Evolutionary conservation across 2,888 invertebrate genomes (phyloP).

Genomic region (Nomada goodeniana): DNA sequence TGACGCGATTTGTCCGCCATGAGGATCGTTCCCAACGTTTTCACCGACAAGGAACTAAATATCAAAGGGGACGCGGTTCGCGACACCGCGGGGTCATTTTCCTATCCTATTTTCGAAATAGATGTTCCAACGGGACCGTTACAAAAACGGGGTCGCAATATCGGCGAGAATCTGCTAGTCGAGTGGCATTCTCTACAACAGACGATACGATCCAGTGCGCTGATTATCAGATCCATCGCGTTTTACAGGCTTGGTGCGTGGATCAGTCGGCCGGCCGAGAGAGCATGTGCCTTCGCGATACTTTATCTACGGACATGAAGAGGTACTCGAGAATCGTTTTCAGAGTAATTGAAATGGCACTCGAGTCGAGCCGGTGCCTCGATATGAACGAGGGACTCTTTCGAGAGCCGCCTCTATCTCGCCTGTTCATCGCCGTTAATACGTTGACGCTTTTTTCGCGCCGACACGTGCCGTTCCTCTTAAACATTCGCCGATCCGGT

Average conservation of each 20-base stretch:
- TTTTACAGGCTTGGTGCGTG: constrained; percentile 59
- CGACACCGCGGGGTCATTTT: constrained; percentile 6
- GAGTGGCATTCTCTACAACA: constrained; percentile 30
- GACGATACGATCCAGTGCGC: constrained; percentile 52
- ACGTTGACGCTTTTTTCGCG: constrained; percentile 49
- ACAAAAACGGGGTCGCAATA: constrained; percentile 32
- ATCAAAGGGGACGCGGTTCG: background rate
- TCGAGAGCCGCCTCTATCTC: constrained; percentile 41
- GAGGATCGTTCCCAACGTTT: background rate
- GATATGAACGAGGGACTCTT: constrained; percentile 58
- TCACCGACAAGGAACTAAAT: background rate
- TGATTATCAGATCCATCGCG: constrained; percentile 63
- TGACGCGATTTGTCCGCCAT: background rate
- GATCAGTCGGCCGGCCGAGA: constrained; percentile 38
- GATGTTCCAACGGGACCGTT: constrained; percentile 2
- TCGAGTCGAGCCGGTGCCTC: constrained; percentile 60
- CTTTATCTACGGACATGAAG: constrained; percentile 78
- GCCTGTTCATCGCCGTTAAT: constrained; percentile 51
- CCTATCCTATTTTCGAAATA: constrained; percentile 32
- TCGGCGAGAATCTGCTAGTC: constrained; percentile 42
- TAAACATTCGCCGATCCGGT: background rate
- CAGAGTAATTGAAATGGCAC: constrained; percentile 77
- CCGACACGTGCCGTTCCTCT: constrained; percentile 50
- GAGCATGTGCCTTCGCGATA: constrained; percentile 72
- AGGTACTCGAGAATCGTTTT: constrained; percentile 78